phyloP scores from a whole-genome alignment of 2,888 invertebrate genomes.

The Eubasilissa splendida region DNA sequence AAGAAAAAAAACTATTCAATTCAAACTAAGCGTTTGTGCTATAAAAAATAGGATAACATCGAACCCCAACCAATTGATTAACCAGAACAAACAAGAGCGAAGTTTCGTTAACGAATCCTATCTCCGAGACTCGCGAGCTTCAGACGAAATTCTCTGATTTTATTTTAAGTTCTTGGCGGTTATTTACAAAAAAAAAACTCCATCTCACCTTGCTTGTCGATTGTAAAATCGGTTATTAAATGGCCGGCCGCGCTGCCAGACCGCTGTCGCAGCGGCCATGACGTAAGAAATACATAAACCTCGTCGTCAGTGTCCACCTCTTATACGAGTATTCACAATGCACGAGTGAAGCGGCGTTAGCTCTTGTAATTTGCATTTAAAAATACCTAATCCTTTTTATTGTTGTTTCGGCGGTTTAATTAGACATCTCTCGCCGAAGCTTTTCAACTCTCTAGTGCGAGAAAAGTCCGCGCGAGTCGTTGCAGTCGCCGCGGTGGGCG shows the following conservation, averaged over 20 bases:
- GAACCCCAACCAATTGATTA: too few relatives aligned
- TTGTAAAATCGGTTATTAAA: slow-evolving; percentile 20
- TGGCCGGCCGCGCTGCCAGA: not conserved
- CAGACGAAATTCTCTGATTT: not conserved
- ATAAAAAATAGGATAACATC: too few relatives aligned
- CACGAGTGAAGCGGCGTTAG: not conserved
- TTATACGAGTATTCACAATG: not conserved
- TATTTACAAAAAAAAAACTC: slow-evolving; percentile 26
- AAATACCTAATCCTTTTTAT: not conserved
- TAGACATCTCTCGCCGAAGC: not conserved
- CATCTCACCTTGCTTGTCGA: slow-evolving; percentile 25
- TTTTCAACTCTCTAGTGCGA: slow-evolving; percentile 16
- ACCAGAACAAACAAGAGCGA: too few relatives aligned
- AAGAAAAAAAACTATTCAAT: too few relatives aligned
- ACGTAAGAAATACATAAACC: not conserved
- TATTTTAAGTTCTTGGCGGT: not conserved
- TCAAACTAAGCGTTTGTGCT: too few relatives aligned
- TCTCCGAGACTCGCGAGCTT: too few relatives aligned
- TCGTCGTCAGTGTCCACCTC: not conserved
- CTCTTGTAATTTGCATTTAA: not conserved
- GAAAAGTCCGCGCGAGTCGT: slow-evolving; percentile 32
- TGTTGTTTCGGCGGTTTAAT: slow-evolving; percentile 4
- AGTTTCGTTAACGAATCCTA: too few relatives aligned
- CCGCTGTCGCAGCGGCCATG: not conserved
- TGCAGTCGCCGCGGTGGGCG: slow-evolving; percentile 9